phyloP scores from a whole-genome alignment of 2,113 vertebrate species.

The Entomyzon cyanotis region DNA sequence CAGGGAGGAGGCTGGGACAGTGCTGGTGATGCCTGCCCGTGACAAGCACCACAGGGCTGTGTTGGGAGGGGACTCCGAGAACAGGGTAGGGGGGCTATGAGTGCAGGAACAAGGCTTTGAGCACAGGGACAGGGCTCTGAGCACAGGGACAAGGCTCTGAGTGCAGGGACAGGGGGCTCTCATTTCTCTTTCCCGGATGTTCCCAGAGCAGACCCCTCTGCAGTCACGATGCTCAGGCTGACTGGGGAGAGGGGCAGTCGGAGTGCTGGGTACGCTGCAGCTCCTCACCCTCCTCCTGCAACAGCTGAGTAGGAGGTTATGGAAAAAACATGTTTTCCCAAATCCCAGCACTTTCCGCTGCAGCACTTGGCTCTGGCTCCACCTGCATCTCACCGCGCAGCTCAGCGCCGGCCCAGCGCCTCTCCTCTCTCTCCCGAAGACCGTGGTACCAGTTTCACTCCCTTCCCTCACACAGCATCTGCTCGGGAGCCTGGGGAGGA shows the following conservation, averaged over 20 bases:
- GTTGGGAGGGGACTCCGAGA: neutral
- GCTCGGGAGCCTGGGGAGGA: neutral
- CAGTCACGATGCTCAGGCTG: neutral
- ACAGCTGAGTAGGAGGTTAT: neutral
- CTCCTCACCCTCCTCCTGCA: neutral
- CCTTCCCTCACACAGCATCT: accelerated
- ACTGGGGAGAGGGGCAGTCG: neutral
- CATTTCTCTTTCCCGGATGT: accelerated
- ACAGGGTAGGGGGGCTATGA: neutral
- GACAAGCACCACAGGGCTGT: accelerated
- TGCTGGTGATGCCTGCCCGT: accelerated
- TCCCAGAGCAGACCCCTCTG: neutral
- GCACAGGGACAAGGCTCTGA: neutral
- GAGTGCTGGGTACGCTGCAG: neutral
- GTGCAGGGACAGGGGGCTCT: neutral
- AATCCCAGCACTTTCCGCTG: neutral
- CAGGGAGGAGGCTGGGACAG: neutral
- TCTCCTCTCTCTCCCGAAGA: accelerated
- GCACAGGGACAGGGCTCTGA: neutral
- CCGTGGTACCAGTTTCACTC: accelerated
- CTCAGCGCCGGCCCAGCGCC: accelerated
- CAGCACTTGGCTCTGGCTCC: neutral
- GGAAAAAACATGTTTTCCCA: neutral
- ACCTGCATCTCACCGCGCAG: neutral
- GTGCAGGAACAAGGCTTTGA: accelerated